Evolutionary conservation across 2,113 vertebrate species (phyloP).

Genomic region (Turnix velox): DNA sequence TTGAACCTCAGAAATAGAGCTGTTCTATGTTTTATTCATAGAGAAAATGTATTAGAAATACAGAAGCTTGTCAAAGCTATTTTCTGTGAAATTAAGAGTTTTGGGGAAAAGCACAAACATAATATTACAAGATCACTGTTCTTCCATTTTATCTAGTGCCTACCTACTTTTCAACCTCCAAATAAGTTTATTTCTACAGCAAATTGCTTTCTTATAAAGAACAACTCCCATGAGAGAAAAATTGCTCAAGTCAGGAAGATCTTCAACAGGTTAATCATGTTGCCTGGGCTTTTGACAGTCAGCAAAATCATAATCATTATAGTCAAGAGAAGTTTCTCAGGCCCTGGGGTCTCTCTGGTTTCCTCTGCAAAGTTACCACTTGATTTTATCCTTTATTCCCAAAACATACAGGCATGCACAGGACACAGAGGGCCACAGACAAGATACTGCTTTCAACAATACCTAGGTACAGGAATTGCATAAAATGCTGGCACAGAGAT

Average conservation of each 20-base stretch:
- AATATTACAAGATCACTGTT: background rate
- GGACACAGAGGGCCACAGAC: background rate
- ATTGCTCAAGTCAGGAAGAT: background rate
- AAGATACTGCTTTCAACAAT: background rate
- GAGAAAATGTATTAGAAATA: background rate
- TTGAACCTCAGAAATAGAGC: background rate
- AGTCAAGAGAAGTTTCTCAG: background rate
- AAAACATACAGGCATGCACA: background rate
- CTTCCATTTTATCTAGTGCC: background rate
- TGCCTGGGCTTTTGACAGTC: background rate
- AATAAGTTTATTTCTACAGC: background rate
- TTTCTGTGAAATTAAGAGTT: constrained; percentile 22
- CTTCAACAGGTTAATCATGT: background rate
- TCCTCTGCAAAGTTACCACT: background rate
- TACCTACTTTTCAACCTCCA: background rate
- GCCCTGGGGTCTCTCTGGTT: background rate
- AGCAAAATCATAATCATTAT: background rate
- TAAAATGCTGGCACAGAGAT: background rate
- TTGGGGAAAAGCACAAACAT: background rate
- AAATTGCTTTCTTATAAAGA: background rate
- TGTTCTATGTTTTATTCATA: background rate
- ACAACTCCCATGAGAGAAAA: background rate
- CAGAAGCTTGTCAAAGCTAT: background rate
- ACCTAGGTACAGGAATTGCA: accelerated
- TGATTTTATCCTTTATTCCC: background rate